Evolutionary conservation across 2,888 invertebrate genomes (phyloP).

Genomic region (Drosophila kuntzei): DNA sequence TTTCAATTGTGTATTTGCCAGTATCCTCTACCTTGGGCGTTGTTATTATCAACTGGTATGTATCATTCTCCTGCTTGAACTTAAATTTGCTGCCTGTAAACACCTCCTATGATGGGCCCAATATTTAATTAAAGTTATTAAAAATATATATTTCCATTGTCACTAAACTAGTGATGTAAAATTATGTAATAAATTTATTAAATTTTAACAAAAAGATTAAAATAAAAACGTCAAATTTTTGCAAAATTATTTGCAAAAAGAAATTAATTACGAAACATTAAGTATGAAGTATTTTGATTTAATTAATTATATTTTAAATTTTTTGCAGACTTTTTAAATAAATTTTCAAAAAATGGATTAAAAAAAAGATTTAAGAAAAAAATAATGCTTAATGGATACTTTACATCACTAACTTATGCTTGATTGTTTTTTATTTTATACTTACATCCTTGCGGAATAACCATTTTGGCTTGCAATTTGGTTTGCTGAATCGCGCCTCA

Average conservation of each 20-base stretch:
- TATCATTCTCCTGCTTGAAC: conserved; percentile 96
- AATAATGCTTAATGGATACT: background rate
- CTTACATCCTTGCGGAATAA: conserved; percentile 96
- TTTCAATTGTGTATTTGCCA: conserved; percentile 98
- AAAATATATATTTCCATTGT: background rate
- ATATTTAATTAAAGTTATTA: background rate
- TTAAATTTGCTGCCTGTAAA: conserved; percentile 98
- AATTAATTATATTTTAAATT: too few relatives aligned
- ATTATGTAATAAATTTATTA: background rate
- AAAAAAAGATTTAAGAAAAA: too few relatives aligned
- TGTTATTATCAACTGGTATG: conserved; percentile 95
- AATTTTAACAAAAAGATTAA: background rate
- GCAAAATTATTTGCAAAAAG: too few relatives aligned
- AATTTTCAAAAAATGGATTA: too few relatives aligned
- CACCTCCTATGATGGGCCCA: conserved; percentile 89
- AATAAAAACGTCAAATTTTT: background rate
- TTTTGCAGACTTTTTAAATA: too few relatives aligned
- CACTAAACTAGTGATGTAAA: background rate
- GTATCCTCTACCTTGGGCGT: conserved; percentile 98
- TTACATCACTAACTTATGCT: background rate
- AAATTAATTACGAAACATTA: background rate
- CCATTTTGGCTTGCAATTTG: conserved; percentile 98
- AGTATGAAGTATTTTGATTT: too few relatives aligned
- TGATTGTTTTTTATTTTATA: conserved; percentile 70
- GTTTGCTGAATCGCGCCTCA: conserved; percentile 97